These are phyloP conservation scores for Lycophotia porphyrea DNA, from an alignment of 2,888 invertebrate species.

Conservation along the genomic window DNA sequence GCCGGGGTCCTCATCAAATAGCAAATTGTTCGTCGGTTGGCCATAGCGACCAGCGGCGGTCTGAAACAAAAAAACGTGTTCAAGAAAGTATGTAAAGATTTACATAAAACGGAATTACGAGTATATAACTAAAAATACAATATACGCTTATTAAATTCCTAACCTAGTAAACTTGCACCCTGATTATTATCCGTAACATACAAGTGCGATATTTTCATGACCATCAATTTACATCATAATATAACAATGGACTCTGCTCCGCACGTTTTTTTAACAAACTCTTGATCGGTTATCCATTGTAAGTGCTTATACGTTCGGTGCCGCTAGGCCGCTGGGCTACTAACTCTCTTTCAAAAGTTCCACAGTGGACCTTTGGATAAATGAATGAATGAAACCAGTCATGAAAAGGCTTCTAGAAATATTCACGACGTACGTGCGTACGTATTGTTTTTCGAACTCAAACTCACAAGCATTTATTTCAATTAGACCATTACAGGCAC, in stretches of 20 bases:
- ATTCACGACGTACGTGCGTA: neutral
- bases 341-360: neutral
- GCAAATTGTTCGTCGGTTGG: conserved; percentile 92
- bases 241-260: neutral
- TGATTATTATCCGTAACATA: too few species aligned
- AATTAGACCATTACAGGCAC: too few species aligned
- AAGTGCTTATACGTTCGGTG: too few species aligned
- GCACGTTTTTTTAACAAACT: neutral
- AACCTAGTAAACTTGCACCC: neutral
- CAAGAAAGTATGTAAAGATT: neutral
- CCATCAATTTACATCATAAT: neutral
- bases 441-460: too few species aligned
- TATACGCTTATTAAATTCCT: neutral
- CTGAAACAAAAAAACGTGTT: conserved; percentile 78
- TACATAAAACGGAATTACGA: neutral
- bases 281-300: neutral
- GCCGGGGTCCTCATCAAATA: conserved; percentile 98
- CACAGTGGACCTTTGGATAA: neutral
- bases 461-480: too few species aligned
- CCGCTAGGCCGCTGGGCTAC: too few species aligned
- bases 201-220: neutral
- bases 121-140: neutral
- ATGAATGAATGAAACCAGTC: neutral
- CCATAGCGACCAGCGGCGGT: conserved; percentile 93
- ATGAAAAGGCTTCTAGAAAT: neutral